Evolutionary conservation across 2,113 vertebrate species (phyloP).

Genomic region (Nycticryphes semicollaris): DNA sequence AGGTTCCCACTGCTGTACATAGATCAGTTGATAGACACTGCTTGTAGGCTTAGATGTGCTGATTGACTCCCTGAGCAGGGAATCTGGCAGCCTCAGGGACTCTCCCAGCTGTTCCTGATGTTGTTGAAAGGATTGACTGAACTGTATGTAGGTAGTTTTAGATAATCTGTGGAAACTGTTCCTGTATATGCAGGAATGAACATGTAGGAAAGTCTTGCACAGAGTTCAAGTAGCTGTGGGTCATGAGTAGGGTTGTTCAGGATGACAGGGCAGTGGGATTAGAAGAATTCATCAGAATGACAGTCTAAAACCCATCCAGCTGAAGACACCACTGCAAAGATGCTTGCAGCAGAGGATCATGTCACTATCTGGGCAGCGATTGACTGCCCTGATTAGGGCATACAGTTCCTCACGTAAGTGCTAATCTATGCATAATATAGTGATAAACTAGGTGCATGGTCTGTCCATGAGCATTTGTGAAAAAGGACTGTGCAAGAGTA

Average conservation of each 20-base stretch:
- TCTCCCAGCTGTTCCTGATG: neutral
- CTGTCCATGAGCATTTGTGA: neutral
- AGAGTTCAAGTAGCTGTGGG: neutral
- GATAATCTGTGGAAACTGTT: neutral
- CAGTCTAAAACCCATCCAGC: neutral
- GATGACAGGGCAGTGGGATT: neutral
- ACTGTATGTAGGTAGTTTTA: neutral
- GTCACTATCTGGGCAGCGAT: neutral
- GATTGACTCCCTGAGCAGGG: neutral
- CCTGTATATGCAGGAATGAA: neutral
- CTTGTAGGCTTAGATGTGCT: neutral
- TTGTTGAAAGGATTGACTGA: neutral
- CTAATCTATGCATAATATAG: neutral
- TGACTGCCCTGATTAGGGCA: neutral
- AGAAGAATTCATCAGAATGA: neutral
- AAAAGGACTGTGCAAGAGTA: neutral
- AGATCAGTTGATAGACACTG: neutral
- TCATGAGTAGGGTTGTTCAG: neutral
- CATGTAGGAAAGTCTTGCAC: neutral
- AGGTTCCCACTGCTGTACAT: neutral
- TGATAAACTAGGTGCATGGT: neutral
- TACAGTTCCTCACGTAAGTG: accelerated
- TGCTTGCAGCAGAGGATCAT: neutral
- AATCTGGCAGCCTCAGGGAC: neutral
- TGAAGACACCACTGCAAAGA: neutral